Conservation (phyloP, 2,797 vertebrate genomes). For the Orestias chungarensis region DNA sequence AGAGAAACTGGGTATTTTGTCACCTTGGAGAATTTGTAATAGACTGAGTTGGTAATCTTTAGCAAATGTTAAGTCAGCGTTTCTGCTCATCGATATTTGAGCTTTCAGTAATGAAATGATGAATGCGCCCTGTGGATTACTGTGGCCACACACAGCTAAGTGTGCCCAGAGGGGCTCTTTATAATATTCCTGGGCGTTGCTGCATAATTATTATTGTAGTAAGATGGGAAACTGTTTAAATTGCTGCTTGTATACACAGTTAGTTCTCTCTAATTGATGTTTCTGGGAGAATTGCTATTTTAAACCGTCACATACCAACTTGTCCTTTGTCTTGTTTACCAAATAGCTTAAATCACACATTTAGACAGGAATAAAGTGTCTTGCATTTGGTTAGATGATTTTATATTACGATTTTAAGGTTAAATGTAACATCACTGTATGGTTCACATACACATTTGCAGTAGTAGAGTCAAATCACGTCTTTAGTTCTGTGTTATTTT, state of each 20-base stretch:
- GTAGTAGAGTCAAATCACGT: slow-evolving; percentile 2
- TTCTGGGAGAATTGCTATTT: slow-evolving; percentile 10
- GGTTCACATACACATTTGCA: slow-evolving; percentile 13
- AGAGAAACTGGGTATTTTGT: slow-evolving; percentile 35
- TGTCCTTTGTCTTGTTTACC: slow-evolving; percentile 14
- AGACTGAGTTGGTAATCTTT: slow-evolving; percentile 18
- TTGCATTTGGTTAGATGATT: slow-evolving; percentile 27
- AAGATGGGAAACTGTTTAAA: slow-evolving; percentile 21
- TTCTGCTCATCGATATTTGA: slow-evolving; percentile 36
- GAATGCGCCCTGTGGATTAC: slow-evolving; percentile 28
- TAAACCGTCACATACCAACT: not conserved
- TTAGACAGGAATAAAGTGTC: not conserved
- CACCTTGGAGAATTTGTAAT: slow-evolving; percentile 30
- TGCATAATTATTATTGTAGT: slow-evolving; percentile 42
- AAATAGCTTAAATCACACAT: slow-evolving; percentile 12
- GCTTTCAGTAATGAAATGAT: slow-evolving; percentile 48
- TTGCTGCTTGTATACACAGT: not conserved
- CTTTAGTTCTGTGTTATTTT: not conserved
- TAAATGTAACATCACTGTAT: slow-evolving; percentile 26
- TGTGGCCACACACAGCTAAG: slow-evolving; percentile 18
- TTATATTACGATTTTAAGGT: slow-evolving; percentile 17
- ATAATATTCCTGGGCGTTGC: slow-evolving; percentile 39
- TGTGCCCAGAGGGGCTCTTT: slow-evolving; percentile 37
- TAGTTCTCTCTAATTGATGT: not conserved
- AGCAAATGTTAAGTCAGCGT: slow-evolving; percentile 12